Percentiles rank a stretch among this genome's conserved stretches.
phyloP scores from a whole-genome alignment of 2,888 invertebrate genomes.

The Pachymerium ferrugineum region DNA sequence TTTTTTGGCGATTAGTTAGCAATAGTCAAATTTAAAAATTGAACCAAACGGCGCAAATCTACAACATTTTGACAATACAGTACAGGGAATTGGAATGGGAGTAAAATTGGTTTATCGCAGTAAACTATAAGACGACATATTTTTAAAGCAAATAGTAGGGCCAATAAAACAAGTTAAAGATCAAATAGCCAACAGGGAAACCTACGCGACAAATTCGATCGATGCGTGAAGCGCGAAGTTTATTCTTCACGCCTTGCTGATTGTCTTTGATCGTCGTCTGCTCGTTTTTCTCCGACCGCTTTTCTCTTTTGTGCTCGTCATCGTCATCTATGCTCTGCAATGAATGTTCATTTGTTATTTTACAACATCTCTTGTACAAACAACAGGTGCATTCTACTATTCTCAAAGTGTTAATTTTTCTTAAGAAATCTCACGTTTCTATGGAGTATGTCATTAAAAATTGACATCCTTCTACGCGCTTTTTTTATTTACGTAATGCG shows the following conservation, averaged over 20 bases:
- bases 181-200: slow-evolving; percentile 49
- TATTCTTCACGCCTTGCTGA: not conserved
- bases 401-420: no score
- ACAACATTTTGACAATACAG: no score
- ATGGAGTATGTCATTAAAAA: no score
- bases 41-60: no score
- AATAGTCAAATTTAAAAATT: no score
- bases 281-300: slow-evolving; percentile 39
- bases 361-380: no score
- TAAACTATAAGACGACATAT: not conserved
- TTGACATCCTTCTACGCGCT: no score
- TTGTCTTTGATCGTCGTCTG: slow-evolving; percentile 39
- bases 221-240: slow-evolving; percentile 44
- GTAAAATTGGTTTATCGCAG: not conserved
- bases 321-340: not conserved
- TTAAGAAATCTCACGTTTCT: no score
- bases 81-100: not conserved
- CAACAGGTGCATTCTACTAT: no score
- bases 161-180: slow-evolving; percentile 52
- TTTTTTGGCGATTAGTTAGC: no score
- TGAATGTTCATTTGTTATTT: no score
- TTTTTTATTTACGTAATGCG: no score
- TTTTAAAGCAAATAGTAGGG: slow-evolving; percentile 45
- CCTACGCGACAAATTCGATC: slow-evolving; percentile 49
- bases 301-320: not conserved